Conservation (phyloP, 2,797 vertebrate genomes). For the Silurus lanzhouensis region DNA sequence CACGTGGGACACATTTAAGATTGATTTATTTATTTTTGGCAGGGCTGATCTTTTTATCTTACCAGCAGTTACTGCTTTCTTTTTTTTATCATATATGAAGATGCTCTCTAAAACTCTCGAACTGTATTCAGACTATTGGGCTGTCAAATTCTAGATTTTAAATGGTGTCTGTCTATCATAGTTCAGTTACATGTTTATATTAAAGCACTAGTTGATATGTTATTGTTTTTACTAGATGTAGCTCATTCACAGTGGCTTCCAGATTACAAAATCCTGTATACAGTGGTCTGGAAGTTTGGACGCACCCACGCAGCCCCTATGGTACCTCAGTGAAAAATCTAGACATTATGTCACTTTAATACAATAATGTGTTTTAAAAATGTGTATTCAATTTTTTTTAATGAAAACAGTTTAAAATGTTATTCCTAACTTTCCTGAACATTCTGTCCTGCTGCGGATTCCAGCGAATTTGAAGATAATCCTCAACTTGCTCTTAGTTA, state of each 20-base stretch:
- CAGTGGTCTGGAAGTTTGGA: too few species aligned
- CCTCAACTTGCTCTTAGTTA: too few species aligned
- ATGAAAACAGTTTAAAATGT: too few species aligned
- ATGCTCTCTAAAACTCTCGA: background rate
- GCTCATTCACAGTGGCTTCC: background rate
- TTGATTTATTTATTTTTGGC: background rate
- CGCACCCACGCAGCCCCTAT: too few species aligned
- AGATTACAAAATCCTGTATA: background rate
- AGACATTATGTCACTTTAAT: too few species aligned
- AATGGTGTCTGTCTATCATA: background rate
- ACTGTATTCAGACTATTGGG: background rate
- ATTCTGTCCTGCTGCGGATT: too few species aligned
- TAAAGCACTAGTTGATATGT: background rate
- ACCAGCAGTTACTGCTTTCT: background rate
- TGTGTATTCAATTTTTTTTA: too few species aligned
- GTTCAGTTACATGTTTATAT: background rate
- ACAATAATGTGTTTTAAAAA: too few species aligned
- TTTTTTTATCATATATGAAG: background rate
- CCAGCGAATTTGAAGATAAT: too few species aligned
- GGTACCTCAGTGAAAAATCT: too few species aligned
- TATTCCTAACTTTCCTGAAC: too few species aligned
- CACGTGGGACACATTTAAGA: slow-evolving; percentile 41
- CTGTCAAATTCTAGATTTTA: background rate
- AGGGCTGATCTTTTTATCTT: background rate
- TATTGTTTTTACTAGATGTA: background rate